Evolutionary conservation across 2,888 invertebrate genomes (phyloP).

Genomic region (Syrphus vitripennis): DNA sequence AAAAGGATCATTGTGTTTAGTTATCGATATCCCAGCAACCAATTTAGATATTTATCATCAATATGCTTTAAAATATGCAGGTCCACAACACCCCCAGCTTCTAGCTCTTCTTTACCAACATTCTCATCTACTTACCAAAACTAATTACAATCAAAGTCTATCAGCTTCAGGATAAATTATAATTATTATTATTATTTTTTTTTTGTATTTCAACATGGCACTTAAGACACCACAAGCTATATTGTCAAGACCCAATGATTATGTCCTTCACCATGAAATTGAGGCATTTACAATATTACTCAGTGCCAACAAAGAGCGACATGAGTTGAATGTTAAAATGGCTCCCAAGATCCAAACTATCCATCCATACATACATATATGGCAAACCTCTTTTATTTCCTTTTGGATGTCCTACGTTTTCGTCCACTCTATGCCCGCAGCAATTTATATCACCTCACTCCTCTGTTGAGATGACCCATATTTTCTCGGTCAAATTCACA

Average conservation of each 20-base stretch:
- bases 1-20: too few relatives aligned
- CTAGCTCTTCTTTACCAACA: too few relatives aligned
- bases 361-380: background rate
- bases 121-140: background rate
- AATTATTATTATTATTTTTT: background rate
- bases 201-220: background rate
- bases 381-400: background rate
- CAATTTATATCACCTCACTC: background rate
- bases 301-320: background rate
- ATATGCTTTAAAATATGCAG: too few relatives aligned
- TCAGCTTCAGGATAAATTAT: background rate
- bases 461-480: background rate
- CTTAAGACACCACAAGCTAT: background rate
- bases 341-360: background rate
- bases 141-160: conserved; percentile 3
- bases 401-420: background rate
- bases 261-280: conserved; percentile 11
- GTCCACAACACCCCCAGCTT: too few relatives aligned
- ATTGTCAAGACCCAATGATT: background rate
- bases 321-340: background rate
- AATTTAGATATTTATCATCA: too few relatives aligned
- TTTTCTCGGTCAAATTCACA: background rate
- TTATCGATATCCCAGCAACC: too few relatives aligned
- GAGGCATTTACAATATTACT: background rate
- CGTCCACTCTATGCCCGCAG: background rate